Evolutionary conservation across 1,140 invertebrate species (phyloP), one percentile per base, ranked within the genome.

Genomic region (Aphelenchoides avenae): DNA sequence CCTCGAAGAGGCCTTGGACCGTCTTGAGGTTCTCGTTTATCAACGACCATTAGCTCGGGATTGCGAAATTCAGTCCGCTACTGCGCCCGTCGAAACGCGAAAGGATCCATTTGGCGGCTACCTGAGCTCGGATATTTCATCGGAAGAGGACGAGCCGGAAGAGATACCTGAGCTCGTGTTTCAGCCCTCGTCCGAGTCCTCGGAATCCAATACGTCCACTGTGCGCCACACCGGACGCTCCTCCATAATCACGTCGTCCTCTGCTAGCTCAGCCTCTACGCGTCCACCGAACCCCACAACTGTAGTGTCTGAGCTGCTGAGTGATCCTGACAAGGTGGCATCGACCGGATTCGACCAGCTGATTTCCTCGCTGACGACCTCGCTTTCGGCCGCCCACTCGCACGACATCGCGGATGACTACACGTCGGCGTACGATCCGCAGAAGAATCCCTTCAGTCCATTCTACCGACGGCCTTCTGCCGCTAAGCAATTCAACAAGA

Each of bases 361-460:
- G 11, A 42, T 58, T 34, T 52, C 6, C 13, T n/a, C 50, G n/a
- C 47, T 52, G 24, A 52, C 50, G n/a, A 13, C 24, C 11, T 52
- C 50, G 4, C 4, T 52, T n/a, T n/a, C n/a, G n/a, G n/a, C n/a
- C n/a, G n/a, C n/a, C n/a, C n/a, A n/a, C n/a, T n/a, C n/a, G n/a
- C n/a, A n/a, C n/a, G n/a, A n/a, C n/a, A n/a, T n/a, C n/a, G n/a
- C n/a, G n/a, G n/a, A n/a, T n/a, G n/a, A n/a, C n/a, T n/a, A n/a
- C n/a, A n/a, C n/a, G n/a, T n/a, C n/a, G n/a, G n/a, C n/a, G n/a
- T n/a, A n/a, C n/a, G 59, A 60, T 39, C 59, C 41, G 7, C 34
- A 42, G 22, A 65, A 48, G 4, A 61, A 61, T 47, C 59, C 59
- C 1, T 61, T 61, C 30, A 48, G 44, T 26, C 61, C 61, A 9